Evolutionary conservation across 1,140 invertebrate genomes (phyloP), one percentile per base, ranked within the genome.

Genomic region (Colletes latitarsis): DNA sequence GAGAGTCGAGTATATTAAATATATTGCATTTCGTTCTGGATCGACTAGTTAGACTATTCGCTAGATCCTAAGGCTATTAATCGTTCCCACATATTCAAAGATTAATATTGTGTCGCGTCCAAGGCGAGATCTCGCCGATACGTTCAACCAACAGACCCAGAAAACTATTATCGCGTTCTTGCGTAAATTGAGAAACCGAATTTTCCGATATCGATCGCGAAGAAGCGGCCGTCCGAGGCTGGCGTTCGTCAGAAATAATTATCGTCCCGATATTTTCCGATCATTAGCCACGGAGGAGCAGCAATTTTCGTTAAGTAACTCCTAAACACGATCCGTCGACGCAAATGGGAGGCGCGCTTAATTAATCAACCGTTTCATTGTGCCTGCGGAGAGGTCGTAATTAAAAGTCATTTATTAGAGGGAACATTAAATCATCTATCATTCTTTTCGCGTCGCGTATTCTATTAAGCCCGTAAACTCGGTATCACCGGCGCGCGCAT

Each of bases 361-460:
- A 80, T 80, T 80, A 80, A 80, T 80, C 78, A 74, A 60, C 62
- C 43, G 63, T 74, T 68, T 75, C 55, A 67, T 68, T 21, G 78
- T 75, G 63, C 17, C n/a, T 53, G 53, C 55, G 71, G 72, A 80
- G 46, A 75, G 55, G 63, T 62, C 43, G 21, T 80, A 80, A 80
- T 80, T 80, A 80, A 80, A 80, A 74, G 72, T 80, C 78, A 74
- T 74, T 73, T 66, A 60, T 66, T 75, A 63, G 53, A 8, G 19
- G 63, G 55, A 41, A 80, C 62, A 30, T 66, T 66, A n/a, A 43
- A 80, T 75, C 78, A 80, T 80, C 72, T 80, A 80, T 80, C 78
- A 80, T 68, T 74, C 70, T 80, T 80, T 80, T 80, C 43, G 63
- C 71, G 63, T 67, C 77, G 71, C 41, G 67, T 57, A 80, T 74